Evolutionary conservation across 2,888 invertebrate genomes (phyloP), one percentile per base, ranked within the genome.

Genomic region (Salticus scenicus): DNA sequence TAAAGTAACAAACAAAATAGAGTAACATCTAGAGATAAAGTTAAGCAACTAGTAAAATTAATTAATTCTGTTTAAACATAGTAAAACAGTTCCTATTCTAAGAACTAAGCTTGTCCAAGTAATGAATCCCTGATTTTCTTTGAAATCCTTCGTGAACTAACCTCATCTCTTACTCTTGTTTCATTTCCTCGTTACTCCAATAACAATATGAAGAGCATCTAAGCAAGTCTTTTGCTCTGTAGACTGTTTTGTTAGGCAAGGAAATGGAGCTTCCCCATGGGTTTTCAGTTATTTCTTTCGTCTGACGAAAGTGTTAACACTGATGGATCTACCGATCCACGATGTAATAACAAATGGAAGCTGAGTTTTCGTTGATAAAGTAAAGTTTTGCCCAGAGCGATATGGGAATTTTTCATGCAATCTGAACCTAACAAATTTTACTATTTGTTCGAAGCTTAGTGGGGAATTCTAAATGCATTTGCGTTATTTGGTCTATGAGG

Each of bases 261-360:
- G 73, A 77, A 84, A 83, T 47, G 77, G 66, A 51, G 27, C 51
- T 63, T 73, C 57, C 83, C 77, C 77, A n/a, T 24, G 73, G 69
- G 83, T 37, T 31, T 42, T 31, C 66, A 57, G 77, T 57, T 82
- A 51, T 66, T 76, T 72, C 57, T 75, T 57, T 67, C 72, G 20
- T 30, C 66, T 73, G 83, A 84, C 67, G 73, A 73, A 66, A 76
- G 77, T 84, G 83, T 84, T 84, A 84, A 77, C 83, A 84, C 83
- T 84, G 83, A 84, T 84, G 83, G 83, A 72, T 77, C 73, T 84
- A 69, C 77, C 83, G 67, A 84, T 84, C 83, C 77, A 73, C 83
- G 73, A 77, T 78, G 83, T 84, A 84, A 73, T 77, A 72, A 77
- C 83, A 84, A 77, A 84, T 84, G 83, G 77, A 84, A 84, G 72